These are phyloP conservation scores for Miltochrista miniata DNA, from an alignment of 2,888 invertebrate species.

Conservation along the genomic window DNA sequence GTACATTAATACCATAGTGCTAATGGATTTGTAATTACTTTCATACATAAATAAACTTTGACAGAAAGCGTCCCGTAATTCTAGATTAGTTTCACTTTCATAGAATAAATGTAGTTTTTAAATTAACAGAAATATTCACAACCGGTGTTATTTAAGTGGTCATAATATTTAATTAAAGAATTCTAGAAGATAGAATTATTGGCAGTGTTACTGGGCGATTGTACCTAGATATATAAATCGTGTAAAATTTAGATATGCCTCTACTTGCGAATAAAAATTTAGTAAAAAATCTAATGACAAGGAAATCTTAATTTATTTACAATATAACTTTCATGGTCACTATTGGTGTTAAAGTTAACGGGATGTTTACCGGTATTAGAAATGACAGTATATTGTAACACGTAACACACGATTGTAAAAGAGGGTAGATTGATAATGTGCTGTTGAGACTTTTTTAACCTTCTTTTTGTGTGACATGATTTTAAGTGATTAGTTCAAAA, in stretches of 20 bases:
- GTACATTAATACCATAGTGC: background rate
- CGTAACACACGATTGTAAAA: too few relatives aligned
- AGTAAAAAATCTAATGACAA: constrained; percentile 59
- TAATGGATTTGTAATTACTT: background rate
- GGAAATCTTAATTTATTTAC: constrained; percentile 41
- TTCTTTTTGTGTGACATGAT: too few relatives aligned
- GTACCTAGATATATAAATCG: constrained; percentile 14
- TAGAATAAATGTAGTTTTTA: constrained; percentile 32
- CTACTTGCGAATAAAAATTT: constrained; percentile 43
- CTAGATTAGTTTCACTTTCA: constrained; percentile 1
- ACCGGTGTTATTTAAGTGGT: constrained; percentile 62
- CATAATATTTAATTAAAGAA: constrained; percentile 36
- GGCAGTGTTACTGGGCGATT: constrained; percentile 48
- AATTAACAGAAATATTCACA: constrained; percentile 66
- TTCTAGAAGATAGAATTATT: constrained; percentile 39
- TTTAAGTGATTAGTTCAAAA: too few relatives aligned
- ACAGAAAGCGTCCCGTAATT: background rate
- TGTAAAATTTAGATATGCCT: constrained; percentile 26
- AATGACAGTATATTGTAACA: too few relatives aligned
- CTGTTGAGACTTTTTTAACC: too few relatives aligned
- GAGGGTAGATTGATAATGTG: too few relatives aligned
- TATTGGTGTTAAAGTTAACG: too few relatives aligned
- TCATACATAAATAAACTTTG: background rate
- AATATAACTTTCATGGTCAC: too few relatives aligned
- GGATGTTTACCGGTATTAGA: too few relatives aligned